Evolutionary conservation across 2,888 invertebrate species (phyloP).

Genomic region (Ellobium chinense): DNA sequence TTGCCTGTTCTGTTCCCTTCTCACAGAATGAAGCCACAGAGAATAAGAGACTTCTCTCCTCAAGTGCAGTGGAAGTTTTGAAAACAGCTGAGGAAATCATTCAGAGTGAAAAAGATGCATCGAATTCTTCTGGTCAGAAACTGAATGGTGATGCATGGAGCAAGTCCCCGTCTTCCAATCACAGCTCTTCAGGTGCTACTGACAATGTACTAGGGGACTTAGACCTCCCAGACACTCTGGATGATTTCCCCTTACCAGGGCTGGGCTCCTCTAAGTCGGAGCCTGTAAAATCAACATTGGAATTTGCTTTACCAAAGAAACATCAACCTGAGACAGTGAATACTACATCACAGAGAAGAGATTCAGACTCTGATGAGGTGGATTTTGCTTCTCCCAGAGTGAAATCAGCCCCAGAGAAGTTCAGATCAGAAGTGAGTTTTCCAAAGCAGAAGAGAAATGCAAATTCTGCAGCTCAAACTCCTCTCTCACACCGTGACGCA

Average conservation of each 20-base stretch:
- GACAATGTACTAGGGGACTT: neutral
- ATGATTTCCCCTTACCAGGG: neutral
- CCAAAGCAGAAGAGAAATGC: neutral
- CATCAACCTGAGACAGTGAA: neutral
- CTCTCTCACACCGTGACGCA: neutral
- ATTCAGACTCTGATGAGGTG: too few relatives aligned
- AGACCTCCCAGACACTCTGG: conserved; percentile 23
- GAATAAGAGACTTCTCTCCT: conserved; percentile 64
- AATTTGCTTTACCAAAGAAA: neutral
- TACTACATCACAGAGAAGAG: neutral
- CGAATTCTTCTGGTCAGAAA: neutral
- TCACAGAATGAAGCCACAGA: conserved; percentile 65
- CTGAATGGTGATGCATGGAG: neutral
- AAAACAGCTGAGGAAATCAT: conserved; percentile 62
- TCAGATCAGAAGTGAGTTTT: neutral
- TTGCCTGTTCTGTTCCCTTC: neutral
- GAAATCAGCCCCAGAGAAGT: neutral
- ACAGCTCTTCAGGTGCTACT: neutral
- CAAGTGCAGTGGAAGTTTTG: conserved; percentile 64
- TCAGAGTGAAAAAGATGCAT: conserved; percentile 47
- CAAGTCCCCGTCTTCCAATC: too few relatives aligned
- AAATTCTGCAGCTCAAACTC: neutral
- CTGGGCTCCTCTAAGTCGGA: neutral
- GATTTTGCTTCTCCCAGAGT: neutral
- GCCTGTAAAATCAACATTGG: neutral